Percentiles rank a stretch among this genome's conserved stretches.
Conservation (phyloP, 2,797 vertebrate genomes). For the Molothrus ater region DNA sequence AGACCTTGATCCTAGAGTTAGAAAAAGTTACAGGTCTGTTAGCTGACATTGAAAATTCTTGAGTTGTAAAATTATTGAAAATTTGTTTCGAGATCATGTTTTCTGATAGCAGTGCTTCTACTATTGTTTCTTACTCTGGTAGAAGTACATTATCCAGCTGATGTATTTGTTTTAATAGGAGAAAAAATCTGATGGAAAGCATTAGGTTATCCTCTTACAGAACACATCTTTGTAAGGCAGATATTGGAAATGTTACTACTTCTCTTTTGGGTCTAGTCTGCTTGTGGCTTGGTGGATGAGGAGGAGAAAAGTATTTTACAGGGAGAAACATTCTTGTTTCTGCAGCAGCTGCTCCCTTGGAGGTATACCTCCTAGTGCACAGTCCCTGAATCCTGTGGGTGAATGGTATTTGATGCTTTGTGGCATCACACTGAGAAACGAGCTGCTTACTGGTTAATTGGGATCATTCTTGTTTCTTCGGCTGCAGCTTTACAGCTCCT, state of each 20-base stretch:
- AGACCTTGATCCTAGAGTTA: not conserved
- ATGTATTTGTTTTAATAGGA: not conserved
- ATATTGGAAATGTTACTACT: not conserved
- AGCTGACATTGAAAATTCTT: not conserved
- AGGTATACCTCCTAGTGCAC: not conserved
- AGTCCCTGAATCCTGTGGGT: not conserved
- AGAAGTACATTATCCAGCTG: not conserved
- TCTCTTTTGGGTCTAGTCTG: not conserved
- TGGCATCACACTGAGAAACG: not conserved
- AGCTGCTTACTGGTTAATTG: not conserved
- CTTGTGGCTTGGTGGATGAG: not conserved
- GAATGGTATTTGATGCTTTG: not conserved
- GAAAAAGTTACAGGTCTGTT: not conserved
- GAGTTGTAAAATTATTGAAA: not conserved
- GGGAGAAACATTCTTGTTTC: not conserved
- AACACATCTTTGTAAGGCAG: not conserved
- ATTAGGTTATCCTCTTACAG: not conserved
- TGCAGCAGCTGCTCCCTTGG: not conserved
- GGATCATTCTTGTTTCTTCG: not conserved
- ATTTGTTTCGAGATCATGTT: not conserved
- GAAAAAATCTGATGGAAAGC: not conserved
- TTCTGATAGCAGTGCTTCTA: not conserved
- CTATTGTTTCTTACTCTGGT: not conserved
- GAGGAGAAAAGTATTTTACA: not conserved
- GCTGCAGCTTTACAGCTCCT: not conserved